Evolutionary conservation across 2,888 invertebrate genomes (phyloP).

Genomic region (Eustalomyia histrio): DNA sequence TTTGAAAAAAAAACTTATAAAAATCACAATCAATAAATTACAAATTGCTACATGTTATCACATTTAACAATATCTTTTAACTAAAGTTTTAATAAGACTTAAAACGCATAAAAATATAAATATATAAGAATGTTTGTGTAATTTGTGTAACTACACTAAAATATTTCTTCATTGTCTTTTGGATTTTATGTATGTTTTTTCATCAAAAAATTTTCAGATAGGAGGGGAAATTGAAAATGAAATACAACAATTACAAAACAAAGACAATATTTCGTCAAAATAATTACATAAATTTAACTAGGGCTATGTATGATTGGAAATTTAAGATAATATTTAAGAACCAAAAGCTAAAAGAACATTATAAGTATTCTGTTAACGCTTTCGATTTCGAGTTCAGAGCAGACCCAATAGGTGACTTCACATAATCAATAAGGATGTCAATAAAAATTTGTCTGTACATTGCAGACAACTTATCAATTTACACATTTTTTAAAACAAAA

Average conservation of each 20-base stretch:
- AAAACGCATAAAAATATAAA: not conserved
- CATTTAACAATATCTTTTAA: slow-evolving; percentile 8
- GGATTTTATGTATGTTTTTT: not conserved
- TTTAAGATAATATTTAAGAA: too few relatives aligned
- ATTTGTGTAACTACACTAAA: slow-evolving; percentile 31
- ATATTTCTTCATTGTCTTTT: slow-evolving; percentile 45
- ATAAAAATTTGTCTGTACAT: too few relatives aligned
- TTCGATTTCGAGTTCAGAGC: too few relatives aligned
- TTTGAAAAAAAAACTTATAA: not conserved
- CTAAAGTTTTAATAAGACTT: slow-evolving; percentile 2
- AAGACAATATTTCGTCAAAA: too few relatives aligned
- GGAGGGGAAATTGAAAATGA: not conserved
- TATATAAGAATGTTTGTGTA: not conserved
- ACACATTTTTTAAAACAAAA: not conserved
- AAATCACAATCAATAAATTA: slow-evolving; percentile 36
- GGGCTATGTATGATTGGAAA: too few relatives aligned
- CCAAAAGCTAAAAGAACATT: too few relatives aligned
- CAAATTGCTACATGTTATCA: slow-evolving; percentile 17
- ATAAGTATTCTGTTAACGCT: too few relatives aligned
- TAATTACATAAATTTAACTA: too few relatives aligned
- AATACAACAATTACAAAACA: too few relatives aligned
- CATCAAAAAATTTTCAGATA: slow-evolving; percentile 10
- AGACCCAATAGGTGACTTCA: too few relatives aligned
- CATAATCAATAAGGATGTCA: too few relatives aligned
- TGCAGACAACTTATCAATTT: not conserved